Evolutionary conservation across 2,797 vertebrate species (phyloP).

Genomic region (Eidolon dupreanum): DNA sequence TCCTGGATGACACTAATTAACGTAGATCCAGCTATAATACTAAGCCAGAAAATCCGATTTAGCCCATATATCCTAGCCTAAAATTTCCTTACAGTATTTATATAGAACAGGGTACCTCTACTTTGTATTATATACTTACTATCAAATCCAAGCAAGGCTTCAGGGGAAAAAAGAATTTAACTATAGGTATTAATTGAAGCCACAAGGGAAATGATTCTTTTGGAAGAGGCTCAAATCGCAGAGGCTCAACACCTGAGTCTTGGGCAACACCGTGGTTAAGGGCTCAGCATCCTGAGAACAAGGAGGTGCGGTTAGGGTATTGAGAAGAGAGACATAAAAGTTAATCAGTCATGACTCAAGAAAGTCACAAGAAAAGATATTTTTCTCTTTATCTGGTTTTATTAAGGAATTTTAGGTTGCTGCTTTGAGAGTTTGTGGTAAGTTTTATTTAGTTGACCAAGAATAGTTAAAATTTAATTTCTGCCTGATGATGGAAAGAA

Average conservation of each 20-base stretch:
- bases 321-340: neutral
- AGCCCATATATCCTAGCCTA: neutral
- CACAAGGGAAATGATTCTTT: constrained; percentile 18
- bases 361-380: neutral
- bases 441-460: constrained; percentile 26
- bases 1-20: neutral
- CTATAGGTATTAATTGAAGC: neutral
- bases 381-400: neutral
- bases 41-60: neutral
- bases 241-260: neutral
- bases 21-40: neutral
- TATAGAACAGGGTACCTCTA: neutral
- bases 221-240: neutral
- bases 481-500: neutral
- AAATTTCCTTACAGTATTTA: constrained; percentile 20
- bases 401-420: neutral
- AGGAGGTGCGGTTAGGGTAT: neutral
- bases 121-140: neutral
- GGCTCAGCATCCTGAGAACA: neutral
- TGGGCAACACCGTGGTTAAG: neutral
- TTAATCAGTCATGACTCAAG: neutral
- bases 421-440: neutral
- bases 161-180: neutral
- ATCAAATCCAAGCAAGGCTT: neutral
- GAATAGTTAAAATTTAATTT: constrained; percentile 53